phyloP scores from a whole-genome alignment of 2,888 invertebrate genomes.

The Leptopterna dolabrata region DNA sequence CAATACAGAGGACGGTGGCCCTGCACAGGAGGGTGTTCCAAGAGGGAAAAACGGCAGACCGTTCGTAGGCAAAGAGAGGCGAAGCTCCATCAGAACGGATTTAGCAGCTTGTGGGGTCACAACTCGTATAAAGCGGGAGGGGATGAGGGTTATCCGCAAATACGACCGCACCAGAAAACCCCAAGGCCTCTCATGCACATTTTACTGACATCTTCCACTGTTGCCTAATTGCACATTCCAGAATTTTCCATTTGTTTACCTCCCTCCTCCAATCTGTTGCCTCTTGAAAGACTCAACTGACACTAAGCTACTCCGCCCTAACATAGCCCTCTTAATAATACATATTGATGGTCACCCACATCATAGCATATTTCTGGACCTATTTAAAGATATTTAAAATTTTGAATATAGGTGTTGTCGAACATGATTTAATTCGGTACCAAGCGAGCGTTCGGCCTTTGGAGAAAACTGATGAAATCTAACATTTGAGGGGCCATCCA shows the following conservation, averaged over 20 bases:
- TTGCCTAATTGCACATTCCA: background rate
- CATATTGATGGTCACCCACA: no score
- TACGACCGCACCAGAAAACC: slow-evolving; percentile 44
- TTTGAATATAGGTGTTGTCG: no score
- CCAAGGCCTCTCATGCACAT: background rate
- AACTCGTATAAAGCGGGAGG: background rate
- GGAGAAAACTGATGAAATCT: no score
- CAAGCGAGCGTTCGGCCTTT: no score
- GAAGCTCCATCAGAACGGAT: background rate
- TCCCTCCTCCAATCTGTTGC: background rate
- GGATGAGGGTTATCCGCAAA: slow-evolving; percentile 41
- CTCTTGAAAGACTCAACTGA: background rate
- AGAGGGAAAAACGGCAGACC: background rate
- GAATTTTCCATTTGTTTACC: background rate
- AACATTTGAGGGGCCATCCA: no score
- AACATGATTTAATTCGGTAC: no score
- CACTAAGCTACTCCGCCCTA: no score
- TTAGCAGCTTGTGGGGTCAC: background rate
- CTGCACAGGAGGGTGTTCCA: background rate
- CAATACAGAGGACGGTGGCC: slow-evolving; percentile 17
- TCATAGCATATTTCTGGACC: no score
- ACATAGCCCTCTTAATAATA: no score
- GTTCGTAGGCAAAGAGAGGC: background rate
- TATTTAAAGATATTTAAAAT: no score
- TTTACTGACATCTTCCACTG: background rate